These are phyloP conservation scores for Orthonychiurus folsomi DNA, from an alignment of 2,888 invertebrate genomes.

Conservation along the genomic window DNA sequence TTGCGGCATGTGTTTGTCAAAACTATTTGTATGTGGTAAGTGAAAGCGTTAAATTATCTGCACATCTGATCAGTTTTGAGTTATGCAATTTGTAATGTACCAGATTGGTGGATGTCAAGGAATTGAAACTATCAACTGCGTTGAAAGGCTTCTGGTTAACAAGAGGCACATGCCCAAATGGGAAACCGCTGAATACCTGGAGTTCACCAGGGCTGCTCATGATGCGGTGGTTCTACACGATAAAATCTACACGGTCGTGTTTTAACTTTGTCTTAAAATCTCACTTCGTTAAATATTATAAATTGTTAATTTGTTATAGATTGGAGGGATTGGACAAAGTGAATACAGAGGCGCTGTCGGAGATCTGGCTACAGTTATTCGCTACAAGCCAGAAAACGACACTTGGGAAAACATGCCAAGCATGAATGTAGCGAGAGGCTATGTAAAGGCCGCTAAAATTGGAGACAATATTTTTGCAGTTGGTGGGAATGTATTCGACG, in stretches of 20 bases:
- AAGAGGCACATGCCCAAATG: too few relatives aligned
- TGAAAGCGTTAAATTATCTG: not conserved
- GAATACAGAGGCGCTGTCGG: not conserved
- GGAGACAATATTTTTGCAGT: not conserved
- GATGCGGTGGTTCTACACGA: not conserved
- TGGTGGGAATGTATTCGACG: not conserved
- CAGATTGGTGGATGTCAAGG: not conserved
- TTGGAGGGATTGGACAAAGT: not conserved
- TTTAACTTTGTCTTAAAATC: too few relatives aligned
- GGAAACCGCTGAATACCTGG: not conserved
- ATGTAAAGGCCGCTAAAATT: not conserved
- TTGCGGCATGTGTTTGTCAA: not conserved
- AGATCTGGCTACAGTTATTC: not conserved
- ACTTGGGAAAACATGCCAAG: not conserved
- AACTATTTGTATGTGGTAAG: not conserved
- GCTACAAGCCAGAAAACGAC: not conserved
- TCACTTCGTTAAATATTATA: not conserved
- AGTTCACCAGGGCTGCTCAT: not conserved
- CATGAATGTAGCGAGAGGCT: not conserved
- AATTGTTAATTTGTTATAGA: not conserved
- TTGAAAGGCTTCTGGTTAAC: not conserved
- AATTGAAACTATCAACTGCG: not conserved
- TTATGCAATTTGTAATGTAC: not conserved
- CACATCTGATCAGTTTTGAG: not conserved
- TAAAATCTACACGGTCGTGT: not conserved